phyloP scores from a whole-genome alignment of 2,888 invertebrate species.

The Andricus curvator region DNA sequence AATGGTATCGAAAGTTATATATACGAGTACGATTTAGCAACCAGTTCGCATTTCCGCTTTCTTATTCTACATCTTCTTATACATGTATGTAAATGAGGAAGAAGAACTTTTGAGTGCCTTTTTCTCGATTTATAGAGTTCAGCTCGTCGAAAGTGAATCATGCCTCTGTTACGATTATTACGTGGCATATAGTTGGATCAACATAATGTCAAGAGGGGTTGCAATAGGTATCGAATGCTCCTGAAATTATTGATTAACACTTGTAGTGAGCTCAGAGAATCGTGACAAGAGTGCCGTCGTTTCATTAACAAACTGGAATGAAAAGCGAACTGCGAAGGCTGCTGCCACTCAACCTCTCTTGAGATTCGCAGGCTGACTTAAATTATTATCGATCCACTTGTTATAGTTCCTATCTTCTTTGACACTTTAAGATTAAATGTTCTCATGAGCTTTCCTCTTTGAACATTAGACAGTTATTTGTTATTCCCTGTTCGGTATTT shows the following conservation, averaged over 20 bases:
- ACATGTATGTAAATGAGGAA: not conserved
- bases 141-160: not conserved
- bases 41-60: not conserved
- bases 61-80: not conserved
- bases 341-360: conserved; percentile 19
- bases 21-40: not conserved
- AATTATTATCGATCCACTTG: conserved; percentile 23
- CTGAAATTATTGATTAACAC: conserved; percentile 56
- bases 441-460: not conserved
- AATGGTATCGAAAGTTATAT: not conserved
- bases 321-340: conserved; percentile 5
- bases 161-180: conserved; percentile 17
- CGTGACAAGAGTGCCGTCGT: conserved; percentile 17
- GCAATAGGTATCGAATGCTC: conserved; percentile 57
- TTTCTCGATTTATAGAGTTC: not conserved
- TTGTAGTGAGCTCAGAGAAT: not conserved
- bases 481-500: not conserved
- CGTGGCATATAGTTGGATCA: conserved; percentile 49
- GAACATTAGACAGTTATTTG: not conserved
- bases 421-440: conserved; percentile 25
- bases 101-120: not conserved
- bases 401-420: conserved; percentile 1
- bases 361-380: conserved; percentile 23
- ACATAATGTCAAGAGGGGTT: conserved; percentile 61
- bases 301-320: conserved; percentile 26